Conservation (phyloP, 2,888 invertebrate species). For the Flabesymbios commensalis region DNA sequence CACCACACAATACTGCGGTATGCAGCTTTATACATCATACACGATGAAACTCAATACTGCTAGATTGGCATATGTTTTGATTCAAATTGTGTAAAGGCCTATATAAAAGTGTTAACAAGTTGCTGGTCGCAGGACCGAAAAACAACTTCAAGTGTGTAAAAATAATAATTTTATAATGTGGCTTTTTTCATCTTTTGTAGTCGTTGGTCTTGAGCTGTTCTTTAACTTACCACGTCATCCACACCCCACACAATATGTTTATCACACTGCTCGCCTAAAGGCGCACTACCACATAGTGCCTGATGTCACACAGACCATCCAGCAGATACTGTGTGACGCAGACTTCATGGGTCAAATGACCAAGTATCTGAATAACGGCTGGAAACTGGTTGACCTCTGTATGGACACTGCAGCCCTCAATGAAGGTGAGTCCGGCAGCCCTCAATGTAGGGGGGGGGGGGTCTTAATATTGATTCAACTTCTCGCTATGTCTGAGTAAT, state of each 20-base stretch:
- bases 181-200: constrained; percentile 34
- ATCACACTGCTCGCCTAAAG: constrained; percentile 44
- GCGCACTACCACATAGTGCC: constrained; percentile 34
- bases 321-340: constrained; percentile 35
- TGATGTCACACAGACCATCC: constrained; percentile 26
- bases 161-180: neutral
- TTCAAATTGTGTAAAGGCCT: too few species aligned
- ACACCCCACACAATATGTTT: constrained; percentile 41
- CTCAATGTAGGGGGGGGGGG: too few species aligned
- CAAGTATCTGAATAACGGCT: constrained; percentile 46
- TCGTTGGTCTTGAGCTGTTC: constrained; percentile 51
- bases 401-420: constrained; percentile 39
- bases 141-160: neutral
- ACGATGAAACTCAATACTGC: too few species aligned
- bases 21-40: too few species aligned
- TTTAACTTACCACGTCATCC: constrained; percentile 47
- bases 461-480: neutral
- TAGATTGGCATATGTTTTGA: too few species aligned
- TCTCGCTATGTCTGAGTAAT: neutral
- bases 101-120: too few species aligned
- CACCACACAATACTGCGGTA: too few species aligned
- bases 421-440: constrained; percentile 26
- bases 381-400: constrained; percentile 53
- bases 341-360: constrained; percentile 47
- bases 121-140: neutral